Percentiles rank a stretch among this genome's conserved stretches.
These are phyloP conservation scores for Brachypodius melanocephalos DNA, from an alignment of 2,113 vertebrate species.

Conservation along the genomic window DNA sequence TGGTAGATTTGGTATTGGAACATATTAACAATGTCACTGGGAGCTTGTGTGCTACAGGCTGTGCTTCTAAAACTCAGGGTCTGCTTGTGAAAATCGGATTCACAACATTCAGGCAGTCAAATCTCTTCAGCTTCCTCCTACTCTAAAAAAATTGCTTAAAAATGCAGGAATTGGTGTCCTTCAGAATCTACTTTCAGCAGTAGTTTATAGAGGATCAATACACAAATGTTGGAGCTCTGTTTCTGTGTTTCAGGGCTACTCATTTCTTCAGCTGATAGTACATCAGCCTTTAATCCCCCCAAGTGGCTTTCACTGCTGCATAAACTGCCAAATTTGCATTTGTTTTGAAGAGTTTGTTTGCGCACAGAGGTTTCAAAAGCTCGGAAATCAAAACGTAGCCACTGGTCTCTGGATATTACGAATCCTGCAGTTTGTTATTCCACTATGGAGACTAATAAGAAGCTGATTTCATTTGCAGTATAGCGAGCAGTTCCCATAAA, in stretches of 20 bases:
- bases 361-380: slow-evolving; percentile 2
- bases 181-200: not conserved
- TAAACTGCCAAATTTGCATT: slow-evolving; percentile 59
- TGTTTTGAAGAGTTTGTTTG: slow-evolving; percentile 58
- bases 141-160: not conserved
- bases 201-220: slow-evolving; percentile 40
- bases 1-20: not conserved
- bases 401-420: slow-evolving; percentile 12
- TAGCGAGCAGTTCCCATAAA: not conserved
- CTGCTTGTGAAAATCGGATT: not conserved
- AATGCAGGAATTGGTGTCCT: not conserved
- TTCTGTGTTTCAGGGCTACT: slow-evolving; percentile 44
- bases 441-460: slow-evolving; percentile 10
- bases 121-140: not conserved
- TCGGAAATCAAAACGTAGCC: slow-evolving; percentile 16
- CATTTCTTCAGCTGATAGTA: slow-evolving; percentile 53
- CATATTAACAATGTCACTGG: not conserved
- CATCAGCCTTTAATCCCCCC: slow-evolving; percentile 62
- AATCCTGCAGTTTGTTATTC: slow-evolving; percentile 18
- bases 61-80: not conserved
- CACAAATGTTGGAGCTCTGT: slow-evolving; percentile 12
- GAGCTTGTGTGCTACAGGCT: not conserved
- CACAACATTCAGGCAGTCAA: not conserved
- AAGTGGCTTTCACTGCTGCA: slow-evolving; percentile 40
- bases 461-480: not conserved